Base-by-base conservation (phyloP, 1,140 invertebrate species). In the Samia ricini region DNA sequence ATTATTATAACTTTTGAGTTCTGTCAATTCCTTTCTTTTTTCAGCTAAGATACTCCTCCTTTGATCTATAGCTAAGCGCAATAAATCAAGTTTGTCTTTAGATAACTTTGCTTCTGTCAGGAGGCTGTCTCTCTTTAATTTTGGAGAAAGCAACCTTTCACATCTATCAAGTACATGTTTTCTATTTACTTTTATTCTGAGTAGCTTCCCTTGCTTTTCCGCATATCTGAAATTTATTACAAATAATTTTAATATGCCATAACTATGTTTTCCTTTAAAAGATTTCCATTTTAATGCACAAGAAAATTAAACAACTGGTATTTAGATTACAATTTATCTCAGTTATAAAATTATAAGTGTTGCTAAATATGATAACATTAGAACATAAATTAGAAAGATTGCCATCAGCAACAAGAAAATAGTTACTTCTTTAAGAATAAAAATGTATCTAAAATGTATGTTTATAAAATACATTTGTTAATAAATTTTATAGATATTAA, bases 31-130 rank as follows among this genome's bases (percentile, higher is more conserved):
- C 68, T 78, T 79, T 54, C 81, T 92, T 89, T 93, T 93, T 74
- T 83, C 85, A 60, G 83, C 85, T 74, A 94, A 91, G 71, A 87
- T 94, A 66, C 92, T 91, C 66, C 90, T 91, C 66, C 93, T 93
- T 72, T 94, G 93, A 64, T 93, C 92, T 42, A 95, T 91, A 2
- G 95, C 83, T 51, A 93, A 79, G 66, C 93, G 91, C 6, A 95
- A 76, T 21, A 95, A 81, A 67, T 91, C 91, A 36, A 95, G 85
- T 74, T 92, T 92, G 76, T 95, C 94, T 76, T 92, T 92, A 60
- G 90, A 93, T 66, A 91, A 91, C 74, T 93, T 93, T 60, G 94
- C 93, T 87, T 95, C 93, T 76, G 79, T 87, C 7, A 85, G 15
- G 23, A 94, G 69, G 72, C 92, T 91, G 82, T 94, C 93, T 72